These are phyloP conservation scores for Pygocentrus nattereri DNA, from an alignment of 2,797 vertebrate species.

Conservation along the genomic window DNA sequence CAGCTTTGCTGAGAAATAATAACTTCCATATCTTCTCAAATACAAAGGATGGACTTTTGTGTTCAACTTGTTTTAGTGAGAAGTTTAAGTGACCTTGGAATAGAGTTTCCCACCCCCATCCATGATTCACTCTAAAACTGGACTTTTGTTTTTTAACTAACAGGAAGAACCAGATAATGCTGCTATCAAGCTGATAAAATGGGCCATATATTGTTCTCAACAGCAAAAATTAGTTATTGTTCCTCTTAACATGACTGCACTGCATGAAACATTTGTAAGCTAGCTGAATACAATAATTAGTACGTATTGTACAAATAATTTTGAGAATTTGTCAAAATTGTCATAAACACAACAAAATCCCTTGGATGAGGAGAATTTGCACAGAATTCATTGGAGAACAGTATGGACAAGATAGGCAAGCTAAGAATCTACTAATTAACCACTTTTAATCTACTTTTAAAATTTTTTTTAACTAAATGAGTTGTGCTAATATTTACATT, in stretches of 20 bases:
- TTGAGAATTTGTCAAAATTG: constrained; percentile 9
- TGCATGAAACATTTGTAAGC: no score
- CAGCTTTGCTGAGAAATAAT: constrained; percentile 38
- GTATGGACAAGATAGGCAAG: no score
- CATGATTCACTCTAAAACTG: no score
- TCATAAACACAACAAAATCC: background rate
- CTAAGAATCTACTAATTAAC: background rate
- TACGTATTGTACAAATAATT: constrained; percentile 31
- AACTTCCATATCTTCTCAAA: constrained; percentile 13
- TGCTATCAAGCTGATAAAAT: background rate
- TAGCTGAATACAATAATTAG: no score
- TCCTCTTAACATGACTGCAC: no score
- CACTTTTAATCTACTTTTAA: background rate
- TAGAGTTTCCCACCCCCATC: no score
- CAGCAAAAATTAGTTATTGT: no score
- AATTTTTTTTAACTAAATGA: no score
- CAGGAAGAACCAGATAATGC: background rate
- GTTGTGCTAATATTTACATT: no score
- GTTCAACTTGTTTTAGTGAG: background rate
- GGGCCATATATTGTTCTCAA: no score
- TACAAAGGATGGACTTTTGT: background rate
- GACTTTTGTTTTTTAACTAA: background rate
- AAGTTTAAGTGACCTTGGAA: background rate
- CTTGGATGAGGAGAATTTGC: background rate
- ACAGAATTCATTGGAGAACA: background rate